These are phyloP conservation scores for Cyclura pinguis DNA, from an alignment of 2,797 vertebrate species.

Conservation along the genomic window DNA sequence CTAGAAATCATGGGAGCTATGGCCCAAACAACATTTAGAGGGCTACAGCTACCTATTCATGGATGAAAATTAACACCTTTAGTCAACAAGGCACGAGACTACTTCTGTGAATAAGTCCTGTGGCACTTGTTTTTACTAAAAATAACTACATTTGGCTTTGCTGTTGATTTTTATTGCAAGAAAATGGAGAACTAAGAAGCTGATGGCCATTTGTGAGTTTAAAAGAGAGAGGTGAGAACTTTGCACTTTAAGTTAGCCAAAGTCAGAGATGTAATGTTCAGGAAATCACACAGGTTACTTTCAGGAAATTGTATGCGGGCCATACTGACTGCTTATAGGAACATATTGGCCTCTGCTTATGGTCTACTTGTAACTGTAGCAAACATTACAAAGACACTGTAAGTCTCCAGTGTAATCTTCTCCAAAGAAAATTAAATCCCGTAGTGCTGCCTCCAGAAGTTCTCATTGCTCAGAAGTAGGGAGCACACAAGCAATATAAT, in stretches of 20 bases:
- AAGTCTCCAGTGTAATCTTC: not conserved
- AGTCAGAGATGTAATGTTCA: not conserved
- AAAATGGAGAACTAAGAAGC: not conserved
- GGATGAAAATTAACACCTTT: too few relatives aligned
- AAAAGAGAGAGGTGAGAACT: not conserved
- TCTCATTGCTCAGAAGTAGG: not conserved
- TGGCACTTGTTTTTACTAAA: not conserved
- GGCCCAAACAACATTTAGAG: too few relatives aligned
- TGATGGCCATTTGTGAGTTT: too few relatives aligned
- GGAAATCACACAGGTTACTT: not conserved
- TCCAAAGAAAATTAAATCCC: constrained; percentile 18
- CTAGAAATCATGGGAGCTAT: too few relatives aligned
- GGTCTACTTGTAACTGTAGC: not conserved
- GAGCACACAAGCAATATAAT: not conserved
- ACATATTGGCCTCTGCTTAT: not conserved
- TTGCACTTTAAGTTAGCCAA: not conserved
- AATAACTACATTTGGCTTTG: not conserved
- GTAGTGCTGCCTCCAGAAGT: not conserved
- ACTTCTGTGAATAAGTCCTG: not conserved
- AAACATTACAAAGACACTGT: not conserved
- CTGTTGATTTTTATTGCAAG: not conserved
- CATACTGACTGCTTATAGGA: not conserved
- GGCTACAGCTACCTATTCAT: too few relatives aligned
- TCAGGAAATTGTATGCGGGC: not conserved
- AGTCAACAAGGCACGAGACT: not conserved